Base-by-base conservation (phyloP, 2,113 vertebrate genomes). In the Terrapene triunguis region DNA sequence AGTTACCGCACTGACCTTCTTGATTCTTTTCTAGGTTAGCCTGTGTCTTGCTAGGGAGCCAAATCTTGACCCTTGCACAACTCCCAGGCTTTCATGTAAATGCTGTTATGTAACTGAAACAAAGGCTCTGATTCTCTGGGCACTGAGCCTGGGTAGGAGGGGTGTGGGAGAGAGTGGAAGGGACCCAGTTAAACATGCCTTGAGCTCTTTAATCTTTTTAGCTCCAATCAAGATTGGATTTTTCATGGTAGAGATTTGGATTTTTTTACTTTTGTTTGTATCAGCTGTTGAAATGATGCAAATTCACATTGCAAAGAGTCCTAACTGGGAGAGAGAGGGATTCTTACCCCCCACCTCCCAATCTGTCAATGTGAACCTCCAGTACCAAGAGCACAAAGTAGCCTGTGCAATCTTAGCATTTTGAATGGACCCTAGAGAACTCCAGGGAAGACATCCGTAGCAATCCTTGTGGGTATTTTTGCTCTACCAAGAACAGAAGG, bases 211-310 rank as follows among this genome's bases (percentile, higher is more conserved):
- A 86, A 97, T 96, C 97, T 89, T 87, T 84, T 3, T 10, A 69
- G 44, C 53, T 89, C 92, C 87, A 81, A 95, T 96, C 95, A 95
- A 96, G 94, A 65, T 94, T 50, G 79, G 59, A 84, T 89, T 86
- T 94, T 94, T 89, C 84, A 85, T 62, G 82, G 83, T 88, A 44
- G 51, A 65, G 82, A 9, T 90, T 91, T 95, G 91, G 87, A 53
- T 85, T 83, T 51, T 12, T 89, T 82, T 91, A 42, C 11, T 42
- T 57, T 48, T 62, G 59, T 91, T 88, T 95, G 38, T 69, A 17
- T 25, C 48, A 59, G 78, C 84, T 79, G 93, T 55, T 82, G 24
- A 35, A 84, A 94, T 88, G 14, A 57, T n/a, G 38, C 85, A 89
- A 88, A 92, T 22, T 54, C 93, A 80, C 89, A 94, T 92, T 85